Evolutionary conservation across 2,888 invertebrate genomes (phyloP).

Genomic region (Scrobipalpa atriplicella): DNA sequence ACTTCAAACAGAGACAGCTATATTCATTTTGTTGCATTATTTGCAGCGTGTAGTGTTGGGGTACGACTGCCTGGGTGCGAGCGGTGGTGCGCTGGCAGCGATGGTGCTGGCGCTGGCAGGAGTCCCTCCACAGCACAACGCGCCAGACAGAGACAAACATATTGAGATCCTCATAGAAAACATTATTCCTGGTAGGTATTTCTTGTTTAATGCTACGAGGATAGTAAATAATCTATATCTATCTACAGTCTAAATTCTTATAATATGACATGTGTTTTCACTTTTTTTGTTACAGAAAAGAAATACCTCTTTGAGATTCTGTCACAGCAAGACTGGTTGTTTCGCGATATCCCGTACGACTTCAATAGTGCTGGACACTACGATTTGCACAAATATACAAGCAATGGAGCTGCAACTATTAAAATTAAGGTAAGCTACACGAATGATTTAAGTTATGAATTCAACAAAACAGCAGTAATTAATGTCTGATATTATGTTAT

Average conservation of each 20-base stretch:
- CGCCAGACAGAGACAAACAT: slow-evolving; percentile 58
- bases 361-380: slow-evolving; percentile 63
- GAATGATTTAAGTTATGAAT: no score
- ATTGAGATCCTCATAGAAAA: slow-evolving; percentile 51
- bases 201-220: no score
- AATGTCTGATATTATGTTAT: no score
- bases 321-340: slow-evolving; percentile 57
- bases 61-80: slow-evolving; percentile 58
- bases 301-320: slow-evolving; percentile 50
- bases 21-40: no score
- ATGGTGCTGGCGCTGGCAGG: slow-evolving; percentile 60
- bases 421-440: slow-evolving; percentile 44
- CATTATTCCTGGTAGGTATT: slow-evolving; percentile 65
- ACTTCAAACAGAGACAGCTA: no score
- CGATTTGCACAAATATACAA: slow-evolving; percentile 52
- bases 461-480: no score
- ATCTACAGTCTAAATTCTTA: no score
- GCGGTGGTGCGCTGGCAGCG: slow-evolving; percentile 50
- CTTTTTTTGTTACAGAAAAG: slow-evolving; percentile 52
- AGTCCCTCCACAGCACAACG: slow-evolving; percentile 67
- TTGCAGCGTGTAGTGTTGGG: slow-evolving; percentile 36
- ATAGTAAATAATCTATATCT: no score
- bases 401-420: slow-evolving; percentile 58
- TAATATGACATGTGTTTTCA: no score
- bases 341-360: slow-evolving; percentile 59